Evolutionary conservation across 2,113 vertebrate species (phyloP).

Genomic region (Anoplopoma fimbria): DNA sequence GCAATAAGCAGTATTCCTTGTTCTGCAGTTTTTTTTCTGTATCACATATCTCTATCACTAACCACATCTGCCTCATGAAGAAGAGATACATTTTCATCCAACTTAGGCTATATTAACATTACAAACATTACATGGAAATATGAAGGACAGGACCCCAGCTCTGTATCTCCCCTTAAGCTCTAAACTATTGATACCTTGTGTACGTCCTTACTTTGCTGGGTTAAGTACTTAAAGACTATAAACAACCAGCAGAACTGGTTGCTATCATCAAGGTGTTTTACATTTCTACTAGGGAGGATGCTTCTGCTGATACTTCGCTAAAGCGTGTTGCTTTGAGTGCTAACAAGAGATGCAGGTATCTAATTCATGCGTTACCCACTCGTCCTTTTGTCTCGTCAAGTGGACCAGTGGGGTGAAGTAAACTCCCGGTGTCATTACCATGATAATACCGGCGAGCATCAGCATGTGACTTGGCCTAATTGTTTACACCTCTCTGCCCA

Average conservation of each 20-base stretch:
- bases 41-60: not conserved
- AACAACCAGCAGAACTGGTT: constrained; percentile 24
- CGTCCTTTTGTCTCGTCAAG: not conserved
- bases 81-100: not conserved
- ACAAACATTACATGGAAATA: not conserved
- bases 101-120: not conserved
- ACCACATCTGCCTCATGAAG: not conserved
- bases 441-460: constrained; percentile 28
- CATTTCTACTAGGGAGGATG: not conserved
- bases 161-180: not conserved
- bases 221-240: not conserved
- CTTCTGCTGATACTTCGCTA: not conserved
- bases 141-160: not conserved
- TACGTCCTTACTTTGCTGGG: not conserved
- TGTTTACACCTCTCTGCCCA: constrained; percentile 34
- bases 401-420: not conserved
- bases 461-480: constrained; percentile 23
- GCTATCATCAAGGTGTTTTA: constrained; percentile 1
- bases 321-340: not conserved
- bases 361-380: not conserved
- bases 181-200: not conserved
- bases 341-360: not conserved
- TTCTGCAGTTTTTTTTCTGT: not conserved
- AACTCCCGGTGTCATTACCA: constrained; percentile 30
- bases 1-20: not conserved